Evolutionary conservation across 2,888 invertebrate genomes (phyloP).

Genomic region (Bibio marci): DNA sequence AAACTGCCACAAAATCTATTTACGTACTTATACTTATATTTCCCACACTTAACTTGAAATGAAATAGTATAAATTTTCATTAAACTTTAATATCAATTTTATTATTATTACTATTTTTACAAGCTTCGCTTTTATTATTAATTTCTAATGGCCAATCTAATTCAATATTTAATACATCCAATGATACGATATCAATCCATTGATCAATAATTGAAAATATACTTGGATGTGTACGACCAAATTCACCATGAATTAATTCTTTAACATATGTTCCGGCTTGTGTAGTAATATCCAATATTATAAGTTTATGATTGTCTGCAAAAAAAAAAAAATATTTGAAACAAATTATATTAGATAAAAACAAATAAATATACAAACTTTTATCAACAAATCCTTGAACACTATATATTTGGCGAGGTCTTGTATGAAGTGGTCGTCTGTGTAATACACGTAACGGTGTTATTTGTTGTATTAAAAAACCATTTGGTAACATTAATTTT

Average conservation of each 20-base stretch:
- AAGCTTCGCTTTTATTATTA: too few relatives aligned
- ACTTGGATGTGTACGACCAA: conserved; percentile 71
- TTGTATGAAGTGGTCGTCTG: conserved; percentile 52
- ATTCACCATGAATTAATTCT: conserved; percentile 83
- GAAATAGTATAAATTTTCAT: too few relatives aligned
- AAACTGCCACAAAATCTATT: too few relatives aligned
- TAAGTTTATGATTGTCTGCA: conserved; percentile 18
- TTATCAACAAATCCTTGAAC: conserved; percentile 40
- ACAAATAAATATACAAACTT: too few relatives aligned
- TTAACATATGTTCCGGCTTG: conserved; percentile 95
- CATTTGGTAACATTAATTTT: conserved; percentile 25
- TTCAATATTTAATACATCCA: conserved; percentile 71
- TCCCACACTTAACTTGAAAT: too few relatives aligned
- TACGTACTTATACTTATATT: too few relatives aligned
- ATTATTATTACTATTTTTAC: too few relatives aligned
- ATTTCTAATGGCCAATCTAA: conserved; percentile 69
- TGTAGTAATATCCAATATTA: conserved; percentile 53
- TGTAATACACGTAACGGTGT: conserved; percentile 87
- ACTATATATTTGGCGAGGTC: conserved; percentile 47
- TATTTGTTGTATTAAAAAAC: conserved; percentile 51
- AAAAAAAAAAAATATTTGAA: conserved; percentile 8
- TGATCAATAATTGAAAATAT: conserved; percentile 48
- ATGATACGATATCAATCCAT: conserved; percentile 71
- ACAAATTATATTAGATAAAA: too few relatives aligned
- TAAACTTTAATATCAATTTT: too few relatives aligned